phyloP scores from a whole-genome alignment of 2,797 vertebrate species.

The Lithobates sylvaticus region DNA sequence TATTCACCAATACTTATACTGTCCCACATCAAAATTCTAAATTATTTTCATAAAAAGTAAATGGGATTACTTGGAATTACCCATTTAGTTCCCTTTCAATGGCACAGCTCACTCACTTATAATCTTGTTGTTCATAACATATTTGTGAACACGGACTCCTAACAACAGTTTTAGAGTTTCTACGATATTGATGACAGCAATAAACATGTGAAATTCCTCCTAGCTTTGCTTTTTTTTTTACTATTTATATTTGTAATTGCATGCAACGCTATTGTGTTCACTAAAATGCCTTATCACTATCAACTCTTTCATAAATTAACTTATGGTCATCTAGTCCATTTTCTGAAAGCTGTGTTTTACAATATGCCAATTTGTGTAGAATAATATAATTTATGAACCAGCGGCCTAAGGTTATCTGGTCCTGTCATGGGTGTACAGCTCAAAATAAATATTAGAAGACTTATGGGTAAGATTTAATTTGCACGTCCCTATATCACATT shows the following conservation, averaged over 20 bases:
- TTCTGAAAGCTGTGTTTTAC: too few relatives aligned
- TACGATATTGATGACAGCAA: not conserved
- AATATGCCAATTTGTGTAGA: too few relatives aligned
- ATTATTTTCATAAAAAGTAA: not conserved
- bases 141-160: not conserved
- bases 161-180: not conserved
- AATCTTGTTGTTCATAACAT: constrained; percentile 9
- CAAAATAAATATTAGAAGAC: too few relatives aligned
- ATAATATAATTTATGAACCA: too few relatives aligned
- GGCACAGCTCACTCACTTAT: constrained; percentile 2
- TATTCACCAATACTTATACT: not conserved
- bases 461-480: too few relatives aligned
- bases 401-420: too few relatives aligned
- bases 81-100: constrained; percentile 7
- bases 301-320: not conserved
- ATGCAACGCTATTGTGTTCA: too few relatives aligned
- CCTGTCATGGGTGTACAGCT: too few relatives aligned
- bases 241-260: too few relatives aligned
- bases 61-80: not conserved
- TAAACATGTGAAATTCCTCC: not conserved
- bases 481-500: too few relatives aligned
- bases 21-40: not conserved
- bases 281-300: too few relatives aligned
- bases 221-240: not conserved
- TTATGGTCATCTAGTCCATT: too few relatives aligned